Conservation (phyloP, 2,888 invertebrate species). For the Megamerina dolium region DNA sequence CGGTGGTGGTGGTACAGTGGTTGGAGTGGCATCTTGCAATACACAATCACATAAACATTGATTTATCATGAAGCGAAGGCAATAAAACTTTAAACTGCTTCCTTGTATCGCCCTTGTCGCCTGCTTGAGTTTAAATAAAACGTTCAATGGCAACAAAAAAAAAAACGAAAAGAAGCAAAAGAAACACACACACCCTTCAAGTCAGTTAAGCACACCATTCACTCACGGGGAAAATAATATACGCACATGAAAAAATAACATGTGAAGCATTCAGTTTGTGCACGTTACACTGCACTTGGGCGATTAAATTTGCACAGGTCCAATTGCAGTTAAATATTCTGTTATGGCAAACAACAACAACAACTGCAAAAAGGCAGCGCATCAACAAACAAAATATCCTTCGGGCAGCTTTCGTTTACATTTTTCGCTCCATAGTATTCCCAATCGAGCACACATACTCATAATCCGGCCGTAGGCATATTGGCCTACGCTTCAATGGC, state of each 20-base stretch:
- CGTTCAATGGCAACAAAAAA: too few relatives aligned
- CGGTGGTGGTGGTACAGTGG: constrained; percentile 2
- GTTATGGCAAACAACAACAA: too few relatives aligned
- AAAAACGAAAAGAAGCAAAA: too few relatives aligned
- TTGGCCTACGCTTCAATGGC: constrained; percentile 2
- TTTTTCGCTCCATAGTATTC: too few relatives aligned
- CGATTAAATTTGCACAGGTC: constrained; percentile 4
- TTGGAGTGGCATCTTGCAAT: neutral
- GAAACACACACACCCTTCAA: neutral
- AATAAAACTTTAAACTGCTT: constrained; percentile 34
- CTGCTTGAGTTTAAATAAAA: neutral
- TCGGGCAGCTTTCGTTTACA: constrained; percentile 5
- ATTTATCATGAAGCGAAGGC: constrained; percentile 38
- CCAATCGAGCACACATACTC: too few relatives aligned
- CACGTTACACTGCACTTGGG: neutral
- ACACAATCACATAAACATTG: constrained; percentile 34
- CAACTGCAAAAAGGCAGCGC: too few relatives aligned
- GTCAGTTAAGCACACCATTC: too few relatives aligned
- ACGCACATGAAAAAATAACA: neutral
- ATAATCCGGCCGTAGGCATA: neutral
- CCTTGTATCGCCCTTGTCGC: too few relatives aligned
- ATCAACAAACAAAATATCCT: constrained; percentile 5
- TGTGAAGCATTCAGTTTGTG: neutral
- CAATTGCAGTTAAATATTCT: neutral
- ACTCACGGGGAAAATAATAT: too few relatives aligned